Base-by-base conservation (phyloP, 2,888 invertebrate species). In the Didymodactylos carnosus region DNA sequence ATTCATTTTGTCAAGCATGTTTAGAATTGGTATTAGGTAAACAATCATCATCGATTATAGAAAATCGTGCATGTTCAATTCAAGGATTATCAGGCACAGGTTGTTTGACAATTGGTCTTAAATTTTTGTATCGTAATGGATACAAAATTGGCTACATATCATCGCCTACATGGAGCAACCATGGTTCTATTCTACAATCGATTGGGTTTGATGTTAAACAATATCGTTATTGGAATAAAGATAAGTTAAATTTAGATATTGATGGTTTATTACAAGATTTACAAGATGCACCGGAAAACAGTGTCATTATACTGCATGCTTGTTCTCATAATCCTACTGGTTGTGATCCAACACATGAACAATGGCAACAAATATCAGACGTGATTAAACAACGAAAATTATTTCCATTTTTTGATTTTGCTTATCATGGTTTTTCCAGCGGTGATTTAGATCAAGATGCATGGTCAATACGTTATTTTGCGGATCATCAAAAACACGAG, bases 241-340 rank as follows among this genome's bases (percentile, higher is more conserved):
- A 85, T 75, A 88, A 86, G 0, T 86, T 88, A 75, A 86, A 86
- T 41, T 85, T 94, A 39, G 89, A 94, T 84, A 86, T 92, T 79
- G 88, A 88, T 46, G 92, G 88, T 73, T 83, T 88, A 82, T 79
- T 91, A 19, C 89, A 89, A 77, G 94, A 94, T 84, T 85, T 94
- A 75, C 84, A 85, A 77, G 23, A 85, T 75, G 93, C 93, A 13
- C 91, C 92, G 0, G 88, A 89, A 80, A 88, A 90, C 80, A 86
- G 93, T 0, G 92, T 93, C 0, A 87, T 99, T 70, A 87, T 98
- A 77, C 86, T 99, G 53, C 97, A 99, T 83, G 90, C 92, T 0
- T 94, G 94, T 84, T 95, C 97, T 49, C 98, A 98, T 84, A 98
- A 98, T 86, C 98, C 98, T 11, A 98, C 98, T 11, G 98, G 98